Evolutionary conservation across 2,113 vertebrate genomes (phyloP).

Genomic region (Meles meles): DNA sequence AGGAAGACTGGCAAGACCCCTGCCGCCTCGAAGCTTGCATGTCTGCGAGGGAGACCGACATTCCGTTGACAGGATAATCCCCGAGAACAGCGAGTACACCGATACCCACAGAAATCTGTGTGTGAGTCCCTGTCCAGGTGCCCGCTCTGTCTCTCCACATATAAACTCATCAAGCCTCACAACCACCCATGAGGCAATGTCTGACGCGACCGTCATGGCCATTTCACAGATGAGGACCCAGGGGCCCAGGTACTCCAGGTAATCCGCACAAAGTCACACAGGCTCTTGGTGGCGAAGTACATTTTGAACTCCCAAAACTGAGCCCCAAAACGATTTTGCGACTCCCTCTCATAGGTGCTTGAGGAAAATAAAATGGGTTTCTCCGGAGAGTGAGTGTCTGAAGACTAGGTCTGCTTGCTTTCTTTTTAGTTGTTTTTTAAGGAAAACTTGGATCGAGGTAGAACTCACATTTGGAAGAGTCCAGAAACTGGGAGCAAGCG

Average conservation of each 20-base stretch:
- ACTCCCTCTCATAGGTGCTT: too few species aligned
- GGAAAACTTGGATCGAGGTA: not conserved
- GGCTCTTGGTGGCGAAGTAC: accelerated
- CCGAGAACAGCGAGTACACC: accelerated
- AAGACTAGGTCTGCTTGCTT: accelerated
- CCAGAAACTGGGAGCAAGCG: accelerated
- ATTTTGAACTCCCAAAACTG: too few species aligned
- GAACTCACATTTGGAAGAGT: accelerated
- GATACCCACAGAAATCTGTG: not conserved
- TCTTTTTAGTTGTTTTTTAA: not conserved
- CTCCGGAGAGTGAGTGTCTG: not conserved
- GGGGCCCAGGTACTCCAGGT: not conserved
- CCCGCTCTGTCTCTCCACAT: not conserved
- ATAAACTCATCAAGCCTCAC: accelerated
- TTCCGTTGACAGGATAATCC: accelerated
- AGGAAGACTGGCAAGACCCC: not conserved
- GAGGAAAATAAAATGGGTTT: not conserved
- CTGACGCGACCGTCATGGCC: accelerated
- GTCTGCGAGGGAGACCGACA: accelerated
- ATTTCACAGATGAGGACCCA: not conserved
- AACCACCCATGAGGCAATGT: accelerated
- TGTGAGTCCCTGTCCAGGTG: accelerated
- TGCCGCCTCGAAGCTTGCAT: accelerated
- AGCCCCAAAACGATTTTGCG: not conserved
- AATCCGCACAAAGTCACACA: not conserved